Percentiles rank a stretch among this genome's conserved stretches.
Evolutionary conservation across 2,797 vertebrate genomes (phyloP).

Genomic region (Pyrocephalus nanus): DNA sequence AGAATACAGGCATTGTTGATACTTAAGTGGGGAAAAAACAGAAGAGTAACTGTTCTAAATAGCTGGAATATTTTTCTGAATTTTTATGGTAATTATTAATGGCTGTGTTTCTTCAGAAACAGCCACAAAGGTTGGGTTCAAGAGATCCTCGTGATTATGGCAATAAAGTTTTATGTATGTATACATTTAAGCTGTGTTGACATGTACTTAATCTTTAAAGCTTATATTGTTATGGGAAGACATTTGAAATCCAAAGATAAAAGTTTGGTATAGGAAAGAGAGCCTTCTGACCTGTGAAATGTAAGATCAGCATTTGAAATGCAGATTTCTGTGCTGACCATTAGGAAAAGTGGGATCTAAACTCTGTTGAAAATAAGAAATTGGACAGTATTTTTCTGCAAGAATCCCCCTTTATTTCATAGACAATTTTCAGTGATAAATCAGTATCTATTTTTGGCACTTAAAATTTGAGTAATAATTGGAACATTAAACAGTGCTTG

Average conservation of each 20-base stretch:
- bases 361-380: not conserved
- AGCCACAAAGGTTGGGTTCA: not conserved
- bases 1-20: constrained; percentile 67
- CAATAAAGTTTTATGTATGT: not conserved
- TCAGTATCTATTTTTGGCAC: not conserved
- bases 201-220: constrained; percentile 2
- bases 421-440: not conserved
- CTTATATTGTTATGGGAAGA: not conserved
- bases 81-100: constrained; percentile 68
- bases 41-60: constrained; percentile 50
- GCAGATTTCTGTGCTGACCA: not conserved
- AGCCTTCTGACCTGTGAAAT: not conserved
- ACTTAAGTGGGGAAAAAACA: constrained; percentile 43
- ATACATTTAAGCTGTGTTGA: not conserved
- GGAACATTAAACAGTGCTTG: not conserved
- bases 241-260: not conserved
- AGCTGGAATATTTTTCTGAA: constrained; percentile 64
- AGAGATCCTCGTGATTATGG: not conserved
- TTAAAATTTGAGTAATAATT: not conserved
- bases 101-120: constrained; percentile 25
- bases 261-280: not conserved
- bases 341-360: not conserved
- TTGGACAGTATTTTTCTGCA: not conserved
- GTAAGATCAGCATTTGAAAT: not conserved
- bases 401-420: not conserved